Percentiles rank a stretch among this genome's conserved stretches.
These are phyloP conservation scores for Hanleya hanleyi DNA, from an alignment of 2,888 invertebrate genomes.

Conservation along the genomic window DNA sequence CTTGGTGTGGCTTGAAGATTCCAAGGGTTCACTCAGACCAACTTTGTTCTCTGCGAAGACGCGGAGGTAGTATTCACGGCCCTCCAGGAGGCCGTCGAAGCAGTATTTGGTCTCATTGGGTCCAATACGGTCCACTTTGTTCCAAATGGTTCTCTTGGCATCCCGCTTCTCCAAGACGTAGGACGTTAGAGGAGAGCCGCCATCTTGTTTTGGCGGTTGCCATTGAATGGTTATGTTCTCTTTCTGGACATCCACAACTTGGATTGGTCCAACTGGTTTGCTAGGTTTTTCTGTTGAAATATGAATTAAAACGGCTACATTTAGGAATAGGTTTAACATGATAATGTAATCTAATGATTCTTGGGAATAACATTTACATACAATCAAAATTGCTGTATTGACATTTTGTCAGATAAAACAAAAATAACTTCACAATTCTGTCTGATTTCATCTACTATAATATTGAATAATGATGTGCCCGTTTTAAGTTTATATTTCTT, in stretches of 20 bases:
- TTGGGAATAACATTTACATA: no score
- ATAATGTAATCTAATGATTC: no score
- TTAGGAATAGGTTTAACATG: no score
- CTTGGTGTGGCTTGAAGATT: constrained; percentile 11
- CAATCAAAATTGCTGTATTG: no score
- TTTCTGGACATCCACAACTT: constrained; percentile 40
- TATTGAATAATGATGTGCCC: no score
- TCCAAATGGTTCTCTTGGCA: constrained; percentile 40
- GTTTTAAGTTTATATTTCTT: no score
- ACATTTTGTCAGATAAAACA: no score
- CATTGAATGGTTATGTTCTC: constrained; percentile 39
- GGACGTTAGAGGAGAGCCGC: constrained; percentile 53
- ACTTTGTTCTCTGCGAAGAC: constrained; percentile 78
- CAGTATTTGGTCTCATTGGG: constrained; percentile 34
- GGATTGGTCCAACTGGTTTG: constrained; percentile 41
- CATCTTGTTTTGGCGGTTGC: constrained; percentile 44
- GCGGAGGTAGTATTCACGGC: constrained; percentile 60
- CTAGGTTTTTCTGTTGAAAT: constrained; percentile 46
- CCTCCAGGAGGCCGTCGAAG: constrained; percentile 43
- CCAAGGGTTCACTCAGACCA: constrained; percentile 84
- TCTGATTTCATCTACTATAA: no score
- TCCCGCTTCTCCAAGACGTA: constrained; percentile 55
- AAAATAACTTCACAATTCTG: no score
- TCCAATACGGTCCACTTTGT: constrained; percentile 39
- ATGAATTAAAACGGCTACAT: no score